phyloP scores from a whole-genome alignment of 2,113 vertebrate species.

The Muscicapa adusta region DNA sequence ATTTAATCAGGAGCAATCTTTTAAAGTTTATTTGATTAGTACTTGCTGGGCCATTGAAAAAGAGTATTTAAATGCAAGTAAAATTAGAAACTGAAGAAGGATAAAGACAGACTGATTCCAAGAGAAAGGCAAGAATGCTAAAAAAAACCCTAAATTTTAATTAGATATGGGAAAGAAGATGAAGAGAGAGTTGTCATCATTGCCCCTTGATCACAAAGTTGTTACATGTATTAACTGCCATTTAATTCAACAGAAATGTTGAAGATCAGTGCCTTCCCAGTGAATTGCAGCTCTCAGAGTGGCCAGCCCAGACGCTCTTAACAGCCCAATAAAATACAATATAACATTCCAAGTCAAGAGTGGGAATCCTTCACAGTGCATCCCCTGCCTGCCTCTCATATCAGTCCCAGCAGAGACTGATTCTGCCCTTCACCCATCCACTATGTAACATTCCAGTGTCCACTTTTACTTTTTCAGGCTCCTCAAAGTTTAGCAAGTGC shows the following conservation, averaged over 20 bases:
- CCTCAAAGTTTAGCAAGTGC: not conserved
- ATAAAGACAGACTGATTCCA: not conserved
- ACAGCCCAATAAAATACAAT: not conserved
- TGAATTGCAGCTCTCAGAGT: not conserved
- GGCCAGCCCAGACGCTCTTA: not conserved
- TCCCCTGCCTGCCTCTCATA: fast-evolving
- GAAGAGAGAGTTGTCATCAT: not conserved
- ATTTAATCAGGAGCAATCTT: conserved; percentile 72
- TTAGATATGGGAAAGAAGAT: conserved; percentile 1
- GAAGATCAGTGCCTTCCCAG: not conserved
- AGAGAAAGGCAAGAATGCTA: not conserved
- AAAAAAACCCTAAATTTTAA: not conserved
- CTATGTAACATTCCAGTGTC: not conserved
- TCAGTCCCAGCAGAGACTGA: not conserved
- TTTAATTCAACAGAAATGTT: not conserved
- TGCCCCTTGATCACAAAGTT: not conserved
- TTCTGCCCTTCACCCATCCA: not conserved
- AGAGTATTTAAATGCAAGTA: conserved; percentile 24
- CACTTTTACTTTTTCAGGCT: not conserved
- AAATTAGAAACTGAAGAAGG: conserved; percentile 14
- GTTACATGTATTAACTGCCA: not conserved
- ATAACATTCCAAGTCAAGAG: not conserved
- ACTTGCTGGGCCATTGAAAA: conserved; percentile 24
- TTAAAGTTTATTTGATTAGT: conserved; percentile 64
- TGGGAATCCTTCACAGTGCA: not conserved